These are phyloP conservation scores for Karalla daura DNA, from an alignment of 2,797 vertebrate species.

Conservation along the genomic window DNA sequence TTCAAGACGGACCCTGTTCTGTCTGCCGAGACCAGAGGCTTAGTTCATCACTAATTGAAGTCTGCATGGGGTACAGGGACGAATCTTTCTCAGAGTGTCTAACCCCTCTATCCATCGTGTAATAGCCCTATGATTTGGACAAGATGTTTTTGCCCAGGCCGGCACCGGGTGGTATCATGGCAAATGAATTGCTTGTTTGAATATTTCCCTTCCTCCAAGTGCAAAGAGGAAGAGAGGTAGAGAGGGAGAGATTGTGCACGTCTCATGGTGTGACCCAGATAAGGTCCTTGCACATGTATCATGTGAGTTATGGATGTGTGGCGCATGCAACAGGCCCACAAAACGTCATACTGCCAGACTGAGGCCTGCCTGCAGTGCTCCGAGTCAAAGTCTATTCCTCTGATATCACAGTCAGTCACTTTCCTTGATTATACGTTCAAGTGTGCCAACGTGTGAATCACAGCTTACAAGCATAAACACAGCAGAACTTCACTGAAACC, in stretches of 20 bases:
- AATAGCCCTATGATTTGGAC: constrained; percentile 69
- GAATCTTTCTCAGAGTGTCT: constrained; percentile 68
- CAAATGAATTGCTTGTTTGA: constrained; percentile 56
- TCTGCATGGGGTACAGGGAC: constrained; percentile 70
- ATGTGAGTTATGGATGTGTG: constrained; percentile 35
- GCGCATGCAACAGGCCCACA: constrained; percentile 26
- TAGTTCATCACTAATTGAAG: constrained; percentile 83
- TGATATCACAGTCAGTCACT: not conserved
- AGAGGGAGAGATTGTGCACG: constrained; percentile 19
- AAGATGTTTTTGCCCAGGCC: constrained; percentile 70
- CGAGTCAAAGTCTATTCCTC: not conserved
- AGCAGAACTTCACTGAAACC: constrained; percentile 25
- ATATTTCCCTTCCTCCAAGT: constrained; percentile 47
- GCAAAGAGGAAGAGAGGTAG: constrained; percentile 21
- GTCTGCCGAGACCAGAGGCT: constrained; percentile 65
- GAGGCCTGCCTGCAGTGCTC: not conserved
- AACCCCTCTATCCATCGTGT: constrained; percentile 58
- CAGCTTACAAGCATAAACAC: constrained; percentile 26
- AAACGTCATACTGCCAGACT: not conserved
- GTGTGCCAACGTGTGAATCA: constrained; percentile 24
- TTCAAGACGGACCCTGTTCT: constrained; percentile 63
- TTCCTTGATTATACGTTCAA: constrained; percentile 13
- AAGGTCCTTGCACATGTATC: constrained; percentile 44
- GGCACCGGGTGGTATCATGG: constrained; percentile 53
- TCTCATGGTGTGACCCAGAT: constrained; percentile 63